Evolutionary conservation across 2,113 vertebrate genomes (phyloP), one percentile per base, ranked within the genome.

Genomic region (Diglossa brunneiventris): DNA sequence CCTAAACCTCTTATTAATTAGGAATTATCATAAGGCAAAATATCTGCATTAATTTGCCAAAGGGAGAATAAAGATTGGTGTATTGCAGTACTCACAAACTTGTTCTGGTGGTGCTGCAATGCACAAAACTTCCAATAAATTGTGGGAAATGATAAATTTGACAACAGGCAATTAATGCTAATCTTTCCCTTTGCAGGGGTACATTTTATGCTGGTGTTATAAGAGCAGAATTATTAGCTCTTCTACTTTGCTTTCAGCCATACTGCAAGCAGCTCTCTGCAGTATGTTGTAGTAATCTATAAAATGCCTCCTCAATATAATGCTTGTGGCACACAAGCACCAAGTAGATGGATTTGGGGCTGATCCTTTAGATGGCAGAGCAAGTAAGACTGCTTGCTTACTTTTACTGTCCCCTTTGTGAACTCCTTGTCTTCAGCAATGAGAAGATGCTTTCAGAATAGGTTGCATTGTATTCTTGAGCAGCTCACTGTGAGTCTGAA

Each of bases 1-100:
- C 61, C 80, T 95, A 97, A 97, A 94, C 77, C 80, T 92, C 93
- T 76, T 96, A 94, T 92, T 97, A 97, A 96, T 90, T 97, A 96
- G 90, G 49, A 89, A 94, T 97, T 89, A 96, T 97, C 75, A 83
- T 89, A 96, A 96, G 77, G 85, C 87, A 95, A 93, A 97, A 84
- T 92, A 95, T 89, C 86, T 92, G 86, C 94, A 91, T 95, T 95
- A 83, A 66, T 88, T 95, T 92, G 85, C 89, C 50, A 94, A 95
- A 96, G 92, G 53, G 67, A 94, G 90, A 95, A 62, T 92, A 96
- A 95, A 96, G 93, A 84, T 55, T 90, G 91, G 88, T 89, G 42
- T 94, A 95, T 95, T 96, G 89, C 92, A 81, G 91, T 63, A 46
- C 61, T 95, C 87, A 93, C 93, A 91, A 79, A 89, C 68, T 69